phyloP scores from a whole-genome alignment of 2,888 invertebrate species.

The Ptychoptera albimana region DNA sequence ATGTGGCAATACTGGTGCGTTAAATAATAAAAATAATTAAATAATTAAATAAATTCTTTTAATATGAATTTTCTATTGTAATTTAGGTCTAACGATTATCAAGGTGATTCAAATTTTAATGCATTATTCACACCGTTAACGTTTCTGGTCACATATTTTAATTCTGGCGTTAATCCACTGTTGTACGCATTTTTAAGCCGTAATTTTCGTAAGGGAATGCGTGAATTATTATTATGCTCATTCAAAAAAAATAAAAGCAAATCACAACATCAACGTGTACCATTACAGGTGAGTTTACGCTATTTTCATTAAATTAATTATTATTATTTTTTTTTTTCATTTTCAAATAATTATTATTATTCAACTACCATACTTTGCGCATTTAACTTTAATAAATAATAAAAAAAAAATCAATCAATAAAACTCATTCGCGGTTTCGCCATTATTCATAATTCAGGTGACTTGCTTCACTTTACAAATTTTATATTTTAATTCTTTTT shows the following conservation, averaged over 20 bases:
- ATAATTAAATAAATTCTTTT: neutral
- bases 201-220: constrained; percentile 72
- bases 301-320: neutral
- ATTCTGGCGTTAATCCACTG: constrained; percentile 80
- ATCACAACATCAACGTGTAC: constrained; percentile 26
- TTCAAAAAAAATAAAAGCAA: constrained; percentile 29
- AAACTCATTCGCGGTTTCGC: too few relatives aligned
- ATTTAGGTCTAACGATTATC: constrained; percentile 40
- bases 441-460: too few relatives aligned
- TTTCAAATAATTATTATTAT: neutral
- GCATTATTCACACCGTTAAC: constrained; percentile 69
- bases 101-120: constrained; percentile 57
- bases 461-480: too few relatives aligned
- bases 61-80: neutral
- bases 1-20: constrained; percentile 70
- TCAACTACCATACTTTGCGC: neutral
- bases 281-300: constrained; percentile 23
- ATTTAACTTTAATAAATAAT: too few relatives aligned
- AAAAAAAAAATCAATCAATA: too few relatives aligned
- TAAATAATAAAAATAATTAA: neutral
- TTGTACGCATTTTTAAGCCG: constrained; percentile 75
- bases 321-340: neutral
- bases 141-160: constrained; percentile 74
- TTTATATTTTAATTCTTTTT: too few relatives aligned
- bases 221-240: constrained; percentile 56